Evolutionary conservation across 2,797 vertebrate genomes (phyloP).

Genomic region (Philypnodon macrostomus): DNA sequence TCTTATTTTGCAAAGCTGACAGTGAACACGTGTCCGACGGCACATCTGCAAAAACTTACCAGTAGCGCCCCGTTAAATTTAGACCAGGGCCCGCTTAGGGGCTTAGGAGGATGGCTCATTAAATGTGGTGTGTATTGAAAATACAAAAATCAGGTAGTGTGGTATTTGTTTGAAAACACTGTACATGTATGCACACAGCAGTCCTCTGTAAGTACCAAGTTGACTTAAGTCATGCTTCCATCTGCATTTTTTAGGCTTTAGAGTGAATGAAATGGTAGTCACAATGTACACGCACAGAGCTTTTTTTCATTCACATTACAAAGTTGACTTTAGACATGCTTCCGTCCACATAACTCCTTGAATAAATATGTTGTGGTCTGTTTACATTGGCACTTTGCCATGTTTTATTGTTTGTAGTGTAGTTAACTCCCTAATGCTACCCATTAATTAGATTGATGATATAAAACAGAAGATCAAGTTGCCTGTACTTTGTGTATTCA

Average conservation of each 20-base stretch:
- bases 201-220: no score
- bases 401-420: slow-evolving; percentile 10
- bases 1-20: slow-evolving; percentile 37
- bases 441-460: slow-evolving; percentile 1
- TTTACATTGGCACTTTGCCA: slow-evolving; percentile 15
- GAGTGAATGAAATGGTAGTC: no score
- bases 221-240: no score
- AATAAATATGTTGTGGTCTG: slow-evolving; percentile 17
- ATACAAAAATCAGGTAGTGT: no score
- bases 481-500: background rate
- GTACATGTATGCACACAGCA: no score
- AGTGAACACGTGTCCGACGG: slow-evolving; percentile 26
- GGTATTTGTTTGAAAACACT: no score
- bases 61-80: slow-evolving; percentile 23
- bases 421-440: slow-evolving; percentile 8
- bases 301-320: background rate
- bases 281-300: background rate
- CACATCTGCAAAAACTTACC: slow-evolving; percentile 39
- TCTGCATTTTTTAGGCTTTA: no score
- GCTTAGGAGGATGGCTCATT: no score
- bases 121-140: no score
- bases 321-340: background rate
- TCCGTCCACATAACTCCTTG: slow-evolving; percentile 9
- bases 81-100: slow-evolving; percentile 12
- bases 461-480: slow-evolving; percentile 1